These are phyloP conservation scores for Orchesella cincta DNA, from an alignment of 1,140 invertebrate species.

Conservation along the genomic window DNA sequence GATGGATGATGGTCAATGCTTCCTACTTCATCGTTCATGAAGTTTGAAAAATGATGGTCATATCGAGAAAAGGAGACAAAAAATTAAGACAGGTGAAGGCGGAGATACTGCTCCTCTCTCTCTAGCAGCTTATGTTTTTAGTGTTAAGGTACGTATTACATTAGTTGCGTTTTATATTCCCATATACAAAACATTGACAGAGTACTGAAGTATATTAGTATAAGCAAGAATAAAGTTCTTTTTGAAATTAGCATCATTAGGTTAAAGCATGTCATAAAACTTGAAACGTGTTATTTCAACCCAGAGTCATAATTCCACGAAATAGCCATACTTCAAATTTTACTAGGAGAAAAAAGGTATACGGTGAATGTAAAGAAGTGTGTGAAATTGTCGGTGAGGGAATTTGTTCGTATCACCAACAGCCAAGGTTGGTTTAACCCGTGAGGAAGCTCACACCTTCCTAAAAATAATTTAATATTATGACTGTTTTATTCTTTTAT, in stretches of 20 bases:
- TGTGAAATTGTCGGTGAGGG: conserved; percentile 13
- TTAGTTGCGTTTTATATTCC: background rate
- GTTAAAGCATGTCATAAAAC: conserved; percentile 26
- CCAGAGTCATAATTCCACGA: conserved; percentile 11
- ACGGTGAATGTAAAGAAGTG: background rate
- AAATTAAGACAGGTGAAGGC: conserved; percentile 12
- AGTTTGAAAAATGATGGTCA: conserved; percentile 21
- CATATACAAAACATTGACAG: background rate
- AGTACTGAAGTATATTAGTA: background rate
- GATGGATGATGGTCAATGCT: conserved; percentile 17
- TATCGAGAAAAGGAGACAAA: background rate
- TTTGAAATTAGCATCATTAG: conserved; percentile 42
- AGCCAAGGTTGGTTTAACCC: no score
- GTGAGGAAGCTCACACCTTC: background rate
- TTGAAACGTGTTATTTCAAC: conserved; percentile 20
- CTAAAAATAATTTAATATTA: background rate
- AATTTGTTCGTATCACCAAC: background rate
- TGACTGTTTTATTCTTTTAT: background rate
- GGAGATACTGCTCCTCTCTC: background rate
- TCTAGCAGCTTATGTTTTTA: no score
- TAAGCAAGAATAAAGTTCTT: conserved; percentile 32
- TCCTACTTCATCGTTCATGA: conserved; percentile 8
- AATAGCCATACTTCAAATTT: background rate
- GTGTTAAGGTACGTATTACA: no score
- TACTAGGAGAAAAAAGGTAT: no score